Conservation (phyloP, 2,797 vertebrate species). For the Acipenser transmontanus region DNA sequence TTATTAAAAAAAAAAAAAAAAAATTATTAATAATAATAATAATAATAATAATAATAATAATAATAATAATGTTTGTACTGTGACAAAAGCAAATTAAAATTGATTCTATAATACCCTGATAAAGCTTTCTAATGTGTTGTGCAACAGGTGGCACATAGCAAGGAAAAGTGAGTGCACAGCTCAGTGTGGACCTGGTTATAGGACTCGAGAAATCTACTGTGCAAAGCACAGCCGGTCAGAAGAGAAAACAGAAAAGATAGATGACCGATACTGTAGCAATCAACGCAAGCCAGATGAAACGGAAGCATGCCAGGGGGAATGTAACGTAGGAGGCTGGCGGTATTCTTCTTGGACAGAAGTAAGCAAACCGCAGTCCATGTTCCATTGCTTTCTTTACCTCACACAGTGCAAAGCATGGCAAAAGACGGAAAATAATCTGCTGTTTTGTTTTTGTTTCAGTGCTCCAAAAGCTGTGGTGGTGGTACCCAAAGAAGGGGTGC, state of each 20-base stretch:
- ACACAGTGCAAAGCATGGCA: neutral
- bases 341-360: constrained; percentile 95
- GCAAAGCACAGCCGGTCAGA: constrained; percentile 75
- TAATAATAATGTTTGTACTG: neutral
- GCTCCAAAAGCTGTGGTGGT: constrained; percentile 86
- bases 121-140: neutral
- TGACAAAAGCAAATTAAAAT: neutral
- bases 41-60: too few relatives aligned
- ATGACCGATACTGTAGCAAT: constrained; percentile 76
- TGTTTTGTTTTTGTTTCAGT: constrained; percentile 50
- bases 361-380: constrained; percentile 17
- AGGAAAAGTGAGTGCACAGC: constrained; percentile 85
- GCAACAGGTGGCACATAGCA: constrained; percentile 78
- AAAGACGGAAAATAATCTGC: neutral
- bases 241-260: constrained; percentile 80
- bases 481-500: constrained; percentile 78
- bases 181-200: constrained; percentile 84
- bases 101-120: neutral
- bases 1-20: too few relatives aligned
- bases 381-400: neutral
- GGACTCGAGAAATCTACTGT: constrained; percentile 83
- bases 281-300: constrained; percentile 77
- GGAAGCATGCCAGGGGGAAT: constrained; percentile 87
- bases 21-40: too few relatives aligned
- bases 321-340: constrained; percentile 85